Conservation (phyloP, 2,888 invertebrate species). For the Plagodis dolabraria region DNA sequence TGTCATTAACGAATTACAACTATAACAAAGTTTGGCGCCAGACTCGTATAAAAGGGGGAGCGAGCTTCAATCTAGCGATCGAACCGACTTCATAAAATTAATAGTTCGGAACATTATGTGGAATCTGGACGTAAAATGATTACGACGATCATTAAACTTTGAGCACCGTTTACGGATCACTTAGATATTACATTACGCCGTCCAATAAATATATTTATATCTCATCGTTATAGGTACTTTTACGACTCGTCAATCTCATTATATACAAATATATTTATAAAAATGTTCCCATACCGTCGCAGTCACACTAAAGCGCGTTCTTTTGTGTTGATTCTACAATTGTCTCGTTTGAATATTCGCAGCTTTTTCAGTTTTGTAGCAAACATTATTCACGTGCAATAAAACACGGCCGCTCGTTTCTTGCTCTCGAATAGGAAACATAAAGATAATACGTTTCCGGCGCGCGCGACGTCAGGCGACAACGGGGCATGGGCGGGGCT, state of each 20-base stretch:
- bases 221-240: conserved; percentile 1
- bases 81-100: conserved; percentile 26
- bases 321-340: neutral
- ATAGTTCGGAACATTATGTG: conserved; percentile 26
- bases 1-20: neutral
- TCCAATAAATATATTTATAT: conserved; percentile 5
- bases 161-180: conserved; percentile 13
- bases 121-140: conserved; percentile 24
- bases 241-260: neutral
- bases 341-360: neutral
- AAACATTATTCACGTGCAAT: neutral
- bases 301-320: neutral
- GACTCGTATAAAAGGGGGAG: conserved; percentile 22
- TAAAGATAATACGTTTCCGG: conserved; percentile 9
- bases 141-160: conserved; percentile 19
- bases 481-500: neutral
- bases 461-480: neutral
- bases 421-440: conserved; percentile 4
- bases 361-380: neutral
- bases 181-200: conserved; percentile 10
- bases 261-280: too few species aligned
- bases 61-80: conserved; percentile 12
- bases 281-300: neutral
- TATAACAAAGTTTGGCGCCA: neutral
- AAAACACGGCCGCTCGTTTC: conserved; percentile 5